Conservation (phyloP, 2,888 invertebrate species). For the Oligia strigilis region DNA sequence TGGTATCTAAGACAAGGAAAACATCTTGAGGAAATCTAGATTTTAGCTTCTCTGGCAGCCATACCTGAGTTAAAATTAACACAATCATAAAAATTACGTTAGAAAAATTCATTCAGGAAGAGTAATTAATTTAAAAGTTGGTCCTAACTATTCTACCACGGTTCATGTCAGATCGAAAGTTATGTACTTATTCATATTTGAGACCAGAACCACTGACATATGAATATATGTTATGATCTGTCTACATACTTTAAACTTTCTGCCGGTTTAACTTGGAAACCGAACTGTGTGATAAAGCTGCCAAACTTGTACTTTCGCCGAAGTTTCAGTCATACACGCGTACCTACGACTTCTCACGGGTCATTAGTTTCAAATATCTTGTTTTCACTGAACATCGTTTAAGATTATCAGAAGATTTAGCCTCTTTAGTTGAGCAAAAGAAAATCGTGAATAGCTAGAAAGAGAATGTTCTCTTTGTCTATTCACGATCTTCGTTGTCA, state of each 20-base stretch:
- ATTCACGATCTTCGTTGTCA: neutral
- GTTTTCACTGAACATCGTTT: constrained; percentile 44
- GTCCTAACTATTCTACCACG: neutral
- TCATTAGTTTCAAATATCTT: constrained; percentile 62
- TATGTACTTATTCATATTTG: neutral
- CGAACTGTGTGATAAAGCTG: constrained; percentile 63
- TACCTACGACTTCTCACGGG: constrained; percentile 52
- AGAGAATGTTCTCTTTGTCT: too few species aligned
- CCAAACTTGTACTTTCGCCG: constrained; percentile 45
- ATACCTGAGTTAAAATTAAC: too few species aligned
- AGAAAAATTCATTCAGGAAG: neutral
- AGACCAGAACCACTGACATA: constrained; percentile 1
- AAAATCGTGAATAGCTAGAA: neutral
- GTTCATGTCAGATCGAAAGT: neutral
- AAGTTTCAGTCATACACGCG: constrained; percentile 65
- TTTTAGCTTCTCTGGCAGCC: too few species aligned
- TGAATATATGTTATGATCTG: neutral
- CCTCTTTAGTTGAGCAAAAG: neutral
- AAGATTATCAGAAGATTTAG: constrained; percentile 18
- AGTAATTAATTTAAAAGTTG: neutral
- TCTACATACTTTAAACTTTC: constrained; percentile 48
- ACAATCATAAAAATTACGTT: too few species aligned
- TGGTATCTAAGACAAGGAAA: neutral
- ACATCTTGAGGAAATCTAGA: neutral
- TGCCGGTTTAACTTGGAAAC: constrained; percentile 70